A percentile compares a stretch with the other conserved stretches of the same genome.
Evolutionary conservation across 2,113 vertebrate genomes (phyloP).

Genomic region (Atlantisia rogersi): DNA sequence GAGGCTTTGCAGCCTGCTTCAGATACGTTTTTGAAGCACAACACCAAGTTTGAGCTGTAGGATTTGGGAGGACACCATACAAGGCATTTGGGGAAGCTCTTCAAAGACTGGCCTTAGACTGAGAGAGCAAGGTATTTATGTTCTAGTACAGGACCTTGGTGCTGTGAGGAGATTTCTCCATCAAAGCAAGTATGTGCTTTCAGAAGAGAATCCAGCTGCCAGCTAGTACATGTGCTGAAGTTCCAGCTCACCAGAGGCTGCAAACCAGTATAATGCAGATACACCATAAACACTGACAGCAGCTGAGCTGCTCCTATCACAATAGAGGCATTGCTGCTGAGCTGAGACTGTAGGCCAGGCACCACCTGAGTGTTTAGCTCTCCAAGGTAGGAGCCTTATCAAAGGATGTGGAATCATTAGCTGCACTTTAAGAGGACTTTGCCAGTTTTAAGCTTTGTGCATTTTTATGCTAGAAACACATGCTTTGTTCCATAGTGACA

Average conservation of each 20-base stretch:
- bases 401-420: neutral
- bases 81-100: neutral
- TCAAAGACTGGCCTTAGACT: neutral
- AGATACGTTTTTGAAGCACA: neutral
- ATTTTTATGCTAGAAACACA: neutral
- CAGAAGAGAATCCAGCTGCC: neutral
- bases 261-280: accelerated
- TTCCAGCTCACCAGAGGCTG: neutral
- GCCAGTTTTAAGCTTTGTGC: neutral
- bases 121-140: neutral
- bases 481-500: accelerated
- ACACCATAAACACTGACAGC: neutral
- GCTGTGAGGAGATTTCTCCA: neutral
- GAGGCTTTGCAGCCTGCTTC: neutral
- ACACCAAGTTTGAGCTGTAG: neutral
- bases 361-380: neutral
- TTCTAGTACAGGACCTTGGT: neutral
- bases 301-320: neutral
- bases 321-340: neutral
- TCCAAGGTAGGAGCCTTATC: neutral
- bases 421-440: neutral
- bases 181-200: neutral
- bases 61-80: accelerated
- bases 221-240: neutral
- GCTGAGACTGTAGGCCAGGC: neutral